Evolutionary conservation across 2,797 vertebrate genomes (phyloP).

Genomic region (Diplodus puntazzo): DNA sequence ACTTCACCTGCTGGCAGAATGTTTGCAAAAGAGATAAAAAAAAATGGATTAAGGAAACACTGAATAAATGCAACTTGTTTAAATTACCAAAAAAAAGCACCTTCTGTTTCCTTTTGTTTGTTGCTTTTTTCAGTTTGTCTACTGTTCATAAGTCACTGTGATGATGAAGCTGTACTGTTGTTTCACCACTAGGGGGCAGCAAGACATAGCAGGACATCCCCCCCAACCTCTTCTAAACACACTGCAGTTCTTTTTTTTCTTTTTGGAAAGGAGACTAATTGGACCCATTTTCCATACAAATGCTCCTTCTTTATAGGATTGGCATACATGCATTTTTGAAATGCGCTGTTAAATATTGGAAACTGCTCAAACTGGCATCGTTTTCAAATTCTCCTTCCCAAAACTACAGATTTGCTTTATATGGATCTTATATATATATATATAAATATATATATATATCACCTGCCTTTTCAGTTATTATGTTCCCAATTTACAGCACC

Average conservation of each 20-base stretch:
- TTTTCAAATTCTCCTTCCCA: not conserved
- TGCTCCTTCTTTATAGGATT: slow-evolving; percentile 4
- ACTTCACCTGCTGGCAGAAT: slow-evolving; percentile 84
- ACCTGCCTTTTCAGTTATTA: slow-evolving; percentile 1
- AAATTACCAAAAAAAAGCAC: slow-evolving; percentile 53
- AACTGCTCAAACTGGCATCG: not conserved
- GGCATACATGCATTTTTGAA: not conserved
- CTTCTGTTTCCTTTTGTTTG: slow-evolving; percentile 36
- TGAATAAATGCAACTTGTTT: slow-evolving; percentile 77
- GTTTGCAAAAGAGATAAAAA: slow-evolving; percentile 70
- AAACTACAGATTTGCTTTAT: slow-evolving; percentile 20
- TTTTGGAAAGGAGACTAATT: slow-evolving; percentile 18
- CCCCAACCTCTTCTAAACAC: not conserved
- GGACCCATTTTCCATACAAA: slow-evolving; percentile 17
- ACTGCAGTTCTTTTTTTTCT: slow-evolving; percentile 9
- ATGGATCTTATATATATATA: too few species aligned
- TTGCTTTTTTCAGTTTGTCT: slow-evolving; percentile 7
- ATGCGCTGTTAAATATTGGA: slow-evolving; percentile 22
- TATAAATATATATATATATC: not conserved
- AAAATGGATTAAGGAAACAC: slow-evolving; percentile 61
- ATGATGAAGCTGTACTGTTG: not conserved
- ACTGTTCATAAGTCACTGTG: not conserved
- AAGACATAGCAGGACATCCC: slow-evolving; percentile 36
- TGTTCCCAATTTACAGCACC: not conserved
- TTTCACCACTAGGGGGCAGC: slow-evolving; percentile 73